phyloP scores from a whole-genome alignment of 2,888 invertebrate genomes.

The Drosophila diplacantha region DNA sequence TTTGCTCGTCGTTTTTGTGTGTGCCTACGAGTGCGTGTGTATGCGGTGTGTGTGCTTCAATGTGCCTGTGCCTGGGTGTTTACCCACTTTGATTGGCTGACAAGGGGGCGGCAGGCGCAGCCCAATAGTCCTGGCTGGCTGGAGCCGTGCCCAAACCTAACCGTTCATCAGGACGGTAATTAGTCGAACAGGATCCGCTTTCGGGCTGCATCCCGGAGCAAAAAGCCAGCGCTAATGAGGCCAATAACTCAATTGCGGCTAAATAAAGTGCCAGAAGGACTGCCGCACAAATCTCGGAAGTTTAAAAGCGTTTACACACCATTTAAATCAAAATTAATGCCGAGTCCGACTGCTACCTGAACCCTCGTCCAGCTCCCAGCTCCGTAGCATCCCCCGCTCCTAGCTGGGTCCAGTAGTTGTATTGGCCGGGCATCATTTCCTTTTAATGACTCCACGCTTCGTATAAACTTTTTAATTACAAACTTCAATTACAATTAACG shows the following conservation, averaged over 20 bases:
- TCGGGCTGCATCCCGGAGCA: conserved; percentile 20
- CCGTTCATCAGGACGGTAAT: conserved; percentile 29
- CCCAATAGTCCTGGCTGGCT: conserved; percentile 1
- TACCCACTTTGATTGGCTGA: conserved; percentile 48
- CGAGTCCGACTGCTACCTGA: conserved; percentile 16
- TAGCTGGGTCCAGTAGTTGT: conserved; percentile 20
- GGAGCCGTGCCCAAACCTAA: neutral
- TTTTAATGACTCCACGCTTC: conserved; percentile 67
- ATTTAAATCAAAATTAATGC: conserved; percentile 69
- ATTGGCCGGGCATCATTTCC: conserved; percentile 59
- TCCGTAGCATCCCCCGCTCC: neutral
- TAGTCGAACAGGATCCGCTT: conserved; percentile 38
- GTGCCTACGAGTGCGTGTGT: conserved; percentile 19
- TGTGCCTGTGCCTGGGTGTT: conserved; percentile 23
- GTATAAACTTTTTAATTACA: conserved; percentile 70
- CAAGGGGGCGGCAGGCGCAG: conserved; percentile 19
- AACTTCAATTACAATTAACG: conserved; percentile 73
- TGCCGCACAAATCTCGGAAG: conserved; percentile 43
- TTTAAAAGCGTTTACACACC: conserved; percentile 66
- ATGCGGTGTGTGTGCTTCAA: neutral
- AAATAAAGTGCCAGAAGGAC: conserved; percentile 34
- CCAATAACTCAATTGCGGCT: conserved; percentile 69
- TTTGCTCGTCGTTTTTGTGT: conserved; percentile 39
- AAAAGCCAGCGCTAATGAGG: conserved; percentile 52
- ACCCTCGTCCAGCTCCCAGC: conserved; percentile 18